These are phyloP conservation scores for Pachyrhynchus sulphureomaculatus DNA, from an alignment of 1,140 invertebrate species.

Conservation along the genomic window DNA sequence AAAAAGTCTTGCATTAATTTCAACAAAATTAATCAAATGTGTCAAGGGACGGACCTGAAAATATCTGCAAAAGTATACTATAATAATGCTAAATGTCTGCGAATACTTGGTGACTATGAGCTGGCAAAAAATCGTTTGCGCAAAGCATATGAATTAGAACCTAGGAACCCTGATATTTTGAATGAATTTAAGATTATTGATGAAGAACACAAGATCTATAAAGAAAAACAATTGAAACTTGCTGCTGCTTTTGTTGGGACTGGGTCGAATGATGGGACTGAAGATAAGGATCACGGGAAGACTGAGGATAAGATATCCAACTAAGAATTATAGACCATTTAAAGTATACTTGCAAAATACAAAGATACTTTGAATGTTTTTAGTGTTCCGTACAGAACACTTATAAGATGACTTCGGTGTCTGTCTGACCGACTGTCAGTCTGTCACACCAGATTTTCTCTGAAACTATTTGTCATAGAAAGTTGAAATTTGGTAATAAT, in stretches of 20 bases:
- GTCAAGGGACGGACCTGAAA: constrained; percentile 51
- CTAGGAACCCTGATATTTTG: constrained; percentile 54
- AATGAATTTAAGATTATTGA: constrained; percentile 52
- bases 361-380: too few species aligned
- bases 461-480: too few species aligned
- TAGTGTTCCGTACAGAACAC: too few species aligned
- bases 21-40: constrained; percentile 54
- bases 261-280: too few species aligned
- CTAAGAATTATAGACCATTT: background rate
- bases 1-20: constrained; percentile 59
- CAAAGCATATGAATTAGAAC: constrained; percentile 53
- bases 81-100: constrained; percentile 60
- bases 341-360: too few species aligned
- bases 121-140: constrained; percentile 52
- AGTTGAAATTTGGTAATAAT: too few species aligned
- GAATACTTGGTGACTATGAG: constrained; percentile 57
- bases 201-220: constrained; percentile 27
- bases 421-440: too few species aligned
- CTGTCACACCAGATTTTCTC: too few species aligned
- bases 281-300: too few species aligned
- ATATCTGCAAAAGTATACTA: constrained; percentile 60
- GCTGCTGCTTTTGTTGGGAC: constrained; percentile 3
- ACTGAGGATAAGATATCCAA: background rate
- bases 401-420: too few species aligned
- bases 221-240: constrained; percentile 29